phyloP scores from a whole-genome alignment of 2,113 vertebrate species.

The Pomatostomus ruficeps region DNA sequence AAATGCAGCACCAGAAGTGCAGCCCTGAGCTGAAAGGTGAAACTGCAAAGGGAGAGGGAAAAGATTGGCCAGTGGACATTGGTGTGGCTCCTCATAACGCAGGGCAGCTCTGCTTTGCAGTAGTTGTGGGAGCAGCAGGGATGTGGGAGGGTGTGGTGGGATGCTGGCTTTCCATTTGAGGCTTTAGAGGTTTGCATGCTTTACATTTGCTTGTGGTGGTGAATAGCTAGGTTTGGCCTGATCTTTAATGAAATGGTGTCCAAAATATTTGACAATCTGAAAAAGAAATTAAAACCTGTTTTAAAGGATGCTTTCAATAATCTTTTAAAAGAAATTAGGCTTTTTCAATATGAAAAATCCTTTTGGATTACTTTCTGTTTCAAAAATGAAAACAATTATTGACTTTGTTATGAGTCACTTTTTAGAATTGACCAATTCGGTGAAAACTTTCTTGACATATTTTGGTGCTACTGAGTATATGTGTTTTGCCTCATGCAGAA shows the following conservation, averaged over 20 bases:
- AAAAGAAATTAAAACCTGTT: background rate
- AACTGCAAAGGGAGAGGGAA: background rate
- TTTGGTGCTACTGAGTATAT: background rate
- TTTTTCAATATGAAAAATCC: background rate
- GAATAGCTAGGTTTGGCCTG: background rate
- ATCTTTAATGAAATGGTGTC: background rate
- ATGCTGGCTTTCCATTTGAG: background rate
- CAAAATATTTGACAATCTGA: background rate
- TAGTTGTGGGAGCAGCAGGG: background rate
- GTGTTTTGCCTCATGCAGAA: background rate
- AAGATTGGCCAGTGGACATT: background rate
- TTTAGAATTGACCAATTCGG: background rate
- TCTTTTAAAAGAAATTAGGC: background rate
- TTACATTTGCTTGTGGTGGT: background rate
- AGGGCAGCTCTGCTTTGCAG: background rate
- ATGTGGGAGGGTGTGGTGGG: background rate
- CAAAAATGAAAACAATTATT: background rate
- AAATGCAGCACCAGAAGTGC: background rate
- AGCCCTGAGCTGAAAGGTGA: background rate
- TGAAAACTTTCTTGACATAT: background rate
- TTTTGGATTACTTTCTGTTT: background rate
- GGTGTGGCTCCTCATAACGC: rapidly evolving
- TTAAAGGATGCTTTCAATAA: background rate
- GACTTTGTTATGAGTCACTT: background rate
- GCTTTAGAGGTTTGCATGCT: background rate